Evolutionary conservation across 2,797 vertebrate species (phyloP).

Genomic region (Tenualosa thibaudeaui): DNA sequence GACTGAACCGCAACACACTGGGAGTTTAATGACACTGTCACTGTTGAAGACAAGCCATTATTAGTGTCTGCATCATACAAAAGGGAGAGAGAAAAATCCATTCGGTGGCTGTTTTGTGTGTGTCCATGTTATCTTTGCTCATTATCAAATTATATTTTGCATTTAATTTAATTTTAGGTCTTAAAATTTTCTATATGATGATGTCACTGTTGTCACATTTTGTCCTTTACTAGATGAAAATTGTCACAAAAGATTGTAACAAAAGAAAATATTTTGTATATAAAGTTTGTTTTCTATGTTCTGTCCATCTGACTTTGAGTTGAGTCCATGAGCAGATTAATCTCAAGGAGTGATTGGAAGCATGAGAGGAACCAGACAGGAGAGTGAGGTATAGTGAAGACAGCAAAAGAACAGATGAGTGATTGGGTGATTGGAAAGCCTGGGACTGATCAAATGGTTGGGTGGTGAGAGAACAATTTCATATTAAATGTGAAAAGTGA

Average conservation of each 20-base stretch:
- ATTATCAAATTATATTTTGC: background rate
- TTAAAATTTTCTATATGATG: background rate
- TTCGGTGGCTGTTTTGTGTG: background rate
- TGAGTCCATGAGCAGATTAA: background rate
- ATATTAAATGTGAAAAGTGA: background rate
- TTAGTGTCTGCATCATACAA: constrained; percentile 14
- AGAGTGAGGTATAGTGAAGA: background rate
- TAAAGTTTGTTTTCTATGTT: background rate
- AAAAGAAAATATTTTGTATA: constrained; percentile 20
- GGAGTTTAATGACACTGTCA: background rate
- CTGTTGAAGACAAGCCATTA: constrained; percentile 15
- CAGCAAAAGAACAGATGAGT: background rate
- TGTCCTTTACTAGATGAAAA: background rate
- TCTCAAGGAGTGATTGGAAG: background rate
- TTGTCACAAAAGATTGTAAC: background rate
- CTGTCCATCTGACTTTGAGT: background rate
- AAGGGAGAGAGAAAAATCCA: constrained; percentile 26
- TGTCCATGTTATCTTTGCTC: background rate
- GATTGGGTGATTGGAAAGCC: background rate
- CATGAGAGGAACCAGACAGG: background rate
- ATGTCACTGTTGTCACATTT: background rate
- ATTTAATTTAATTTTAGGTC: background rate
- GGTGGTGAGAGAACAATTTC: background rate
- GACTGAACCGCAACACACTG: constrained; percentile 13
- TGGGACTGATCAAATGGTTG: background rate